Percentiles rank a stretch among this genome's conserved stretches.
phyloP scores from a whole-genome alignment of 2,888 invertebrate species.

The Abrostola tripartita region DNA sequence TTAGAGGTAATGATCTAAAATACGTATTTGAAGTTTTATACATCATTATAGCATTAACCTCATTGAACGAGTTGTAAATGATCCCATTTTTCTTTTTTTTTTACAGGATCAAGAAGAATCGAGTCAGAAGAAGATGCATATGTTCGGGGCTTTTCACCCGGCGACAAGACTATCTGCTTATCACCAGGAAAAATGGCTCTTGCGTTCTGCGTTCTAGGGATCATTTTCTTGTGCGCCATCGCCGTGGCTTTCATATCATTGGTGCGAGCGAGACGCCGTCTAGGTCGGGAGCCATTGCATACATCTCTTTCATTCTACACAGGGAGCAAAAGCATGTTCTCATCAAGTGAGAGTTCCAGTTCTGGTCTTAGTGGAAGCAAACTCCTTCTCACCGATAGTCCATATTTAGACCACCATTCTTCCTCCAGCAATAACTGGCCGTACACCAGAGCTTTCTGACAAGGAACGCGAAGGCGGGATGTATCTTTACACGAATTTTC shows the following conservation, averaged over 20 bases:
- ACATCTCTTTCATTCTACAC: slow-evolving; percentile 89
- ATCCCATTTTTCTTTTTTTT: slow-evolving; percentile 13
- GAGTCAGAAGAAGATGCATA: slow-evolving; percentile 81
- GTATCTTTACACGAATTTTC: slow-evolving; percentile 27
- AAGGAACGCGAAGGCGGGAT: slow-evolving; percentile 27
- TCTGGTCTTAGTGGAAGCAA: slow-evolving; percentile 89
- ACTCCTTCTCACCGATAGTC: slow-evolving; percentile 89
- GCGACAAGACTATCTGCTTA: slow-evolving; percentile 91
- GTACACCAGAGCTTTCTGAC: slow-evolving; percentile 80
- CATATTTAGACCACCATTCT: slow-evolving; percentile 88
- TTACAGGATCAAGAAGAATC: slow-evolving; percentile 81
- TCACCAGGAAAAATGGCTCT: slow-evolving; percentile 93
- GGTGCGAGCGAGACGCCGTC: slow-evolving; percentile 88
- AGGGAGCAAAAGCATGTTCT: slow-evolving; percentile 89
- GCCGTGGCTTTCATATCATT: slow-evolving; percentile 91
- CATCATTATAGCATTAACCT: too few species aligned
- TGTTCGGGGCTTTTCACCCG: slow-evolving; percentile 84
- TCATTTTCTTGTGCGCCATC: slow-evolving; percentile 92
- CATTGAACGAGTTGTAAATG: background rate
- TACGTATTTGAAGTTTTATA: background rate
- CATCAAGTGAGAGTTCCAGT: slow-evolving; percentile 88
- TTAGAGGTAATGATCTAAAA: slow-evolving; percentile 72
- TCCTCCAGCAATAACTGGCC: slow-evolving; percentile 87
- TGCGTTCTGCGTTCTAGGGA: slow-evolving; percentile 91
- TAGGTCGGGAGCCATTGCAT: slow-evolving; percentile 82